Base-by-base conservation (phyloP, 2,888 invertebrate species). In the Acleris sparsana region DNA sequence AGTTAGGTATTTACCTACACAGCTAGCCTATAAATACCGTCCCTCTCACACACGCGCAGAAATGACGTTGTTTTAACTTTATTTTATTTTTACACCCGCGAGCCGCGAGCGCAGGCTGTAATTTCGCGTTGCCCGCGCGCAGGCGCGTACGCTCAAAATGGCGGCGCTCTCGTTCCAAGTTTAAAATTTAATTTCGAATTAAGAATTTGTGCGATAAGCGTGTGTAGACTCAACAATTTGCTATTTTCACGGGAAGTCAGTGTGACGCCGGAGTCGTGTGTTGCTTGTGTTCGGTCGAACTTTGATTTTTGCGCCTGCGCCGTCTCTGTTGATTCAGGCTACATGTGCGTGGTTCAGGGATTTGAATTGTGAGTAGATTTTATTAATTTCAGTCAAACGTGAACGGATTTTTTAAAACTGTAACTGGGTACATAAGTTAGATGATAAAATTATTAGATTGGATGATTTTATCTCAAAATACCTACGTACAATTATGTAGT, bases 21-120 rank as follows among this genome's bases (percentile, higher is more conserved):
- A 89, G 91, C 90, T 89, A 88, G 88, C 86, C 92, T 92, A 92
- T 92, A 92, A 92, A 92, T 92, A 91, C 87, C 80, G 86, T 86
- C 84, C 79, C 83, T 80, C 88, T 84, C 92, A 84, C 92, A 92
- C 91, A 91, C 88, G 87, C 87, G 86, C 86, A 86, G 84, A 88
- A 85, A 86, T 90, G 89, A 89, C 91, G 92, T 87, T 89, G 90
- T 90, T 89, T 90, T 89, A 89, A 88, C 86, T 92, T 90, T 92
- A 92, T 91, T 92, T 92, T 92, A 92, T 92, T 92, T 92, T 92
- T 92, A 90, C 89, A 87, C 91, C 80, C 82, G 85, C 85, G 79
- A 84, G 76, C 87, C 85, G 85, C 80, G 83, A 86, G 83, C 84
- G 81, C 88, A 73, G 87, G 80, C 85, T 91, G 90, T 92, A 92